Conservation (phyloP, 2,888 invertebrate species). For the Oasisia sp. region DNA sequence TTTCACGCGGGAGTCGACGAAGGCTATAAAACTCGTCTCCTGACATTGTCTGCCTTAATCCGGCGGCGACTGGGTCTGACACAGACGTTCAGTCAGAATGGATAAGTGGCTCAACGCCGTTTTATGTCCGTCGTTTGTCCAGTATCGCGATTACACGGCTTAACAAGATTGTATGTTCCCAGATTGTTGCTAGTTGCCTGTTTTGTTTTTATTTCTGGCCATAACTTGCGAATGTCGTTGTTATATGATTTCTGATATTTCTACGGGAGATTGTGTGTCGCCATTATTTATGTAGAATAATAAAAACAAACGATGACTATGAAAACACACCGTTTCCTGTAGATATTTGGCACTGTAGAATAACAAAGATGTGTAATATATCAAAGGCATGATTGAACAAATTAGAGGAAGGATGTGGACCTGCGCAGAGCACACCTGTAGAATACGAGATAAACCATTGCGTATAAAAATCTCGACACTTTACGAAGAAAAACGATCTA, state of each 20-base stretch:
- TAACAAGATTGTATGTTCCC: background rate
- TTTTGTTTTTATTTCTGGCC: background rate
- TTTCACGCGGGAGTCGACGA: background rate
- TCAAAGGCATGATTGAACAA: no score
- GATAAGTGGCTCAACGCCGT: background rate
- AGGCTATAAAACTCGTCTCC: background rate
- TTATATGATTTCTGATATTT: background rate
- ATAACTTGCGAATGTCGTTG: background rate
- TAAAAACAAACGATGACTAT: no score
- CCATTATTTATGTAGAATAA: no score
- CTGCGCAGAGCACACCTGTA: no score
- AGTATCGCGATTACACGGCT: background rate
- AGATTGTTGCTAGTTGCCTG: background rate
- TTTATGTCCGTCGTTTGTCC: background rate
- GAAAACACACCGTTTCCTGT: no score
- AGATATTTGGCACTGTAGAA: no score
- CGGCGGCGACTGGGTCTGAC: background rate
- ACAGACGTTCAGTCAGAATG: background rate
- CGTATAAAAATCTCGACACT: no score
- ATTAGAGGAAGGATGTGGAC: no score
- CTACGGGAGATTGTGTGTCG: no score
- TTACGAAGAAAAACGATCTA: no score
- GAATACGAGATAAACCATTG: no score
- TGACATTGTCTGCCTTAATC: background rate
- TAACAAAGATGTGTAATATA: no score